These are phyloP conservation scores for Drosophila neonasuta DNA, from an alignment of 2,888 invertebrate genomes.

Conservation along the genomic window DNA sequence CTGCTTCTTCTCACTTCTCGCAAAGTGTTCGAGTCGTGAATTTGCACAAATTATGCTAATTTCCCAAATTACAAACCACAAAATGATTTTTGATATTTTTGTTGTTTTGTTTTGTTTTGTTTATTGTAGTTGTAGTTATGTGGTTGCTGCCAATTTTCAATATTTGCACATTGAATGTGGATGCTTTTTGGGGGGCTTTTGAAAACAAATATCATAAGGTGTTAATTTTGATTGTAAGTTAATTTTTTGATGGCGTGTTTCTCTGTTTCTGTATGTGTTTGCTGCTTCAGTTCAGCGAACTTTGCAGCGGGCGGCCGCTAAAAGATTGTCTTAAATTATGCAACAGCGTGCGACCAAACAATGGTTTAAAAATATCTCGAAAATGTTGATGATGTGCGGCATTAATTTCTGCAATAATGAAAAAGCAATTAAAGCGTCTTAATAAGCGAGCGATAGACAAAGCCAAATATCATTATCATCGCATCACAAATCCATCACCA, in stretches of 20 bases:
- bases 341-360: slow-evolving; percentile 36
- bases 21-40: slow-evolving; percentile 70
- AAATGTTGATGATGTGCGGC: slow-evolving; percentile 51
- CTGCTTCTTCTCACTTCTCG: neutral
- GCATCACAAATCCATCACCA: slow-evolving; percentile 64
- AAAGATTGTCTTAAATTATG: slow-evolving; percentile 38
- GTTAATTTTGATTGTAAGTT: slow-evolving; percentile 75
- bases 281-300: slow-evolving; percentile 61
- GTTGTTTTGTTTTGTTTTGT: slow-evolving; percentile 21
- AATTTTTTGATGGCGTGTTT: slow-evolving; percentile 34
- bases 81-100: slow-evolving; percentile 48
- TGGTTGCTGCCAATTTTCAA: slow-evolving; percentile 51
- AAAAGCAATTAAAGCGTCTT: slow-evolving; percentile 58
- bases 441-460: slow-evolving; percentile 31
- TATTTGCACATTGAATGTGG: slow-evolving; percentile 53
- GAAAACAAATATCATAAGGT: slow-evolving; percentile 59
- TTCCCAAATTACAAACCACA: slow-evolving; percentile 72
- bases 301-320: slow-evolving; percentile 29
- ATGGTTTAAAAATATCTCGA: slow-evolving; percentile 27
- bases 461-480: slow-evolving; percentile 60
- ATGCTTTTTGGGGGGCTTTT: slow-evolving; percentile 35
- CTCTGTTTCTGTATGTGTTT: slow-evolving; percentile 11
- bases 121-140: slow-evolving; percentile 23
- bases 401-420: slow-evolving; percentile 42
- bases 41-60: slow-evolving; percentile 79